Base-by-base conservation (phyloP, 2,113 vertebrate genomes). In the Atractosteus spatula region DNA sequence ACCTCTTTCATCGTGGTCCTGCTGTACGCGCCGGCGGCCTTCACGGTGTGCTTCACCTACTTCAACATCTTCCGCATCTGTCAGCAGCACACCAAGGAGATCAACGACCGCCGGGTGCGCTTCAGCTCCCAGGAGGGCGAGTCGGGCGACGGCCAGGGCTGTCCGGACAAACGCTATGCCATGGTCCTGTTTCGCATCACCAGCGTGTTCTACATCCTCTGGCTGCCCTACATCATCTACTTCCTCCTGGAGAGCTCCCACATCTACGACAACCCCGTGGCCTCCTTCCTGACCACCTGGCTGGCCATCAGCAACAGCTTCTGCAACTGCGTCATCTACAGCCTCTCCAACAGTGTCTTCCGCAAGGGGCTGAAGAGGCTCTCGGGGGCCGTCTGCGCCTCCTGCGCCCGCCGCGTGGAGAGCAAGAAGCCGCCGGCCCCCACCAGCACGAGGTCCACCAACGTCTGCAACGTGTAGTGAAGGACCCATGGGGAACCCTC, bases 281-380 rank as follows among this genome's bases (percentile, higher is more conserved):
- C 91, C 0, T 99, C 97, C 41, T 99, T 99, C 85, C 78, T 99
- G 66, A 99, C 97, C 76, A 99, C 97, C 78, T 99, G 97, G 97
- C 88, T 99, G 68, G 97, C 97, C 79, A 99, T 99, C 87, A 98
- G 96, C 93, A 99, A 99, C 90, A 99, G 97, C 85, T 99, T 99
- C 91, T 99, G 96, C 85, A 99, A 99, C 93, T 98, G 97, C 91
- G 94, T 99, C 77, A 98, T 98, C 90, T 99, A 99, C 83, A 98
- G 97, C 85, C 92, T 99, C 71, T 99, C 97, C 75, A 99, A 98
- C 89, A 97, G 96, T 76, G 95, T 96, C 83, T 99, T 99, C 90
- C 95, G 96, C 80, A 96, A 94, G 82, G 97, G 97, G 74, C 89
- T 99, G 16, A 99, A 97, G 79, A 94, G 93, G 77, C 93, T 99